Base-by-base conservation (phyloP, 2,888 invertebrate genomes). In the Sipha maydis region DNA sequence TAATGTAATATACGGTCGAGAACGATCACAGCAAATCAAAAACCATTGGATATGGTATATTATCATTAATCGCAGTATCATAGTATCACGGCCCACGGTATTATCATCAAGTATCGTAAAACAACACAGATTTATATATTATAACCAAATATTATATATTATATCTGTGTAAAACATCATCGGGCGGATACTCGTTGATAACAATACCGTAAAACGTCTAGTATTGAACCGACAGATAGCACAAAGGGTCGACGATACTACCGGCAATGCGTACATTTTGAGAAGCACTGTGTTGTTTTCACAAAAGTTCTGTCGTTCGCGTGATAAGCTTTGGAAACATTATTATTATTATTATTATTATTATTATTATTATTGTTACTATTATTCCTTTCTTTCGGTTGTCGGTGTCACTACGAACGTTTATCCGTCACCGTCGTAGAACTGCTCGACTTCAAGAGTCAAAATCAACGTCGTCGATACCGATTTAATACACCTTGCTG, bases 261-360 rank as follows among this genome's bases (percentile, higher is more conserved):
- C 48, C 71, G 78, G 78, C 79, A 85, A 38, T 38, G 28, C 2
- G 0, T 21, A 78, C 2, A 79, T 85, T 78, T 79, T 85, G 54
- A n/a, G 85, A 78, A 19, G 25, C 85, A 69, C 78, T 85, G 78
- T 76, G 5, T 71, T 79, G 54, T 69, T 48, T 54, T 14, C 48
- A 48, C 14, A 11, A 34, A 67, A 69, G 77, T 85, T 54, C 31
- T 1, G 25, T 77, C 31, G 56, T 77, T 11, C 76, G 25, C 76
- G 25, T 85, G 77, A 85, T 85, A 78, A 85, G 78, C 85, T 85
- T 69, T 34, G 9, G 48, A 48, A 48, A 77, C 54, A 85, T 41
- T 48, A 41, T 61, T 56, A 56, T 25, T 61, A 1, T 61, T 61
- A 61, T 21, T 14, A 14, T 48, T 48, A 14, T 14, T 56, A 56